A percentile compares a stretch with the other conserved stretches of the same genome.
phyloP scores from a whole-genome alignment of 2,797 vertebrate genomes.

The Sebastes taczanowskii region DNA sequence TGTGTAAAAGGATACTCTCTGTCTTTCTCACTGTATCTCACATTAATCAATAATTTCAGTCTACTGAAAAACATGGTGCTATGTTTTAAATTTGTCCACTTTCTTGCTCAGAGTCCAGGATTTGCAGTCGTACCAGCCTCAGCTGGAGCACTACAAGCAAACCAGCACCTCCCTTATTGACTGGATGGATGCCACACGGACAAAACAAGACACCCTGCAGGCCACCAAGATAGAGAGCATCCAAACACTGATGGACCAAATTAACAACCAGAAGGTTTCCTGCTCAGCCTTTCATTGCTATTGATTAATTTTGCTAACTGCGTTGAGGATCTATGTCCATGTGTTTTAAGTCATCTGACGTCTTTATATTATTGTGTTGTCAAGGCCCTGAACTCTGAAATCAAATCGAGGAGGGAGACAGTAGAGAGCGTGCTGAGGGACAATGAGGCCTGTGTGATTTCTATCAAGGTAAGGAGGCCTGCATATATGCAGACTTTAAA shows the following conservation, averaged over 20 bases:
- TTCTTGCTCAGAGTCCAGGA: constrained; percentile 84
- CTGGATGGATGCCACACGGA: constrained; percentile 89
- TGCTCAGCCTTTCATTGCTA: neutral
- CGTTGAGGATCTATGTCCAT: neutral
- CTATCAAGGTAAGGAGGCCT: constrained; percentile 87
- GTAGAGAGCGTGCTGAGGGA: constrained; percentile 91
- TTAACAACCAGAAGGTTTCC: constrained; percentile 91
- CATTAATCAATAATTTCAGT: neutral
- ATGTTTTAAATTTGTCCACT: neutral
- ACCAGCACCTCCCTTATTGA: constrained; percentile 83
- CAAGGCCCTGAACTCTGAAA: constrained; percentile 85
- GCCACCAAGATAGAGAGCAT: constrained; percentile 84
- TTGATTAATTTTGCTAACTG: neutral
- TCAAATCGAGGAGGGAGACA: constrained; percentile 88
- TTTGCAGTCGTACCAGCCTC: constrained; percentile 88
- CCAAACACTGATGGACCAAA: constrained; percentile 80
- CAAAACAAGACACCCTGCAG: constrained; percentile 87
- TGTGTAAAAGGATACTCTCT: neutral
- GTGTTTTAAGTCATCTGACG: neutral
- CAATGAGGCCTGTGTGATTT: constrained; percentile 86
- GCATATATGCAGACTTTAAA: neutral
- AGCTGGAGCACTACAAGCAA: constrained; percentile 88
- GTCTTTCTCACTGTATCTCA: neutral
- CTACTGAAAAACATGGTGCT: neutral
- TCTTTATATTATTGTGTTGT: constrained; percentile 29